A percentile compares a stretch with the other conserved stretches of the same genome.
Conservation (phyloP, 2,113 vertebrate genomes). For the Anolis sagrei region DNA sequence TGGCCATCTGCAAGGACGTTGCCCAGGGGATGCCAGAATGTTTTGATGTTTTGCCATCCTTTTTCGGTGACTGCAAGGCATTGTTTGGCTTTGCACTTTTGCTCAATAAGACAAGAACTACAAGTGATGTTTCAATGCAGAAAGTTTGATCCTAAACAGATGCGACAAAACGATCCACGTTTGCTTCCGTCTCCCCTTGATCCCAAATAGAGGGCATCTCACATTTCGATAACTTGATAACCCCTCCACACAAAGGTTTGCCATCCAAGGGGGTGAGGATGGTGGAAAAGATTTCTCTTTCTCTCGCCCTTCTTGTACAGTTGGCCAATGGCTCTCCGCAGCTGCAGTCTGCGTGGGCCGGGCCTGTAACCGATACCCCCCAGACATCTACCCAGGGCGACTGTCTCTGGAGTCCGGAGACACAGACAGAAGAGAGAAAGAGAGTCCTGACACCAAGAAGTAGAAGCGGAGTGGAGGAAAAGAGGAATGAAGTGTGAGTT, state of each 20-base stretch:
- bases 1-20: too few relatives aligned
- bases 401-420: slow-evolving; percentile 20
- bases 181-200: neutral
- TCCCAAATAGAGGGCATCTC: slow-evolving; percentile 11
- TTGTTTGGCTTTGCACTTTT: neutral
- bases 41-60: too few relatives aligned
- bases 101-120: neutral
- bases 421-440: neutral
- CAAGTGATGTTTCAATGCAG: neutral
- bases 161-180: neutral
- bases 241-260: neutral
- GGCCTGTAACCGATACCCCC: slow-evolving; percentile 41
- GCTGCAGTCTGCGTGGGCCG: slow-evolving; percentile 29
- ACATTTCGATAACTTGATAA: neutral
- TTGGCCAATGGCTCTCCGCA: slow-evolving; percentile 32
- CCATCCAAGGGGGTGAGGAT: slow-evolving; percentile 7
- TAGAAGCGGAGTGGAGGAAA: neutral
- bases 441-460: neutral
- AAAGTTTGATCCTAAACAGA: neutral
- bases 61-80: too few relatives aligned
- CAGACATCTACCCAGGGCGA: slow-evolving; percentile 32
- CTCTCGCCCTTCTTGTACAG: slow-evolving; percentile 6
- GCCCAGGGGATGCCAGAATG: too few relatives aligned
- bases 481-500: too few relatives aligned
- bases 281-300: slow-evolving; percentile 9